Conservation (phyloP, 1,140 invertebrate genomes). For the Trialeurodes vaporariorum region DNA sequence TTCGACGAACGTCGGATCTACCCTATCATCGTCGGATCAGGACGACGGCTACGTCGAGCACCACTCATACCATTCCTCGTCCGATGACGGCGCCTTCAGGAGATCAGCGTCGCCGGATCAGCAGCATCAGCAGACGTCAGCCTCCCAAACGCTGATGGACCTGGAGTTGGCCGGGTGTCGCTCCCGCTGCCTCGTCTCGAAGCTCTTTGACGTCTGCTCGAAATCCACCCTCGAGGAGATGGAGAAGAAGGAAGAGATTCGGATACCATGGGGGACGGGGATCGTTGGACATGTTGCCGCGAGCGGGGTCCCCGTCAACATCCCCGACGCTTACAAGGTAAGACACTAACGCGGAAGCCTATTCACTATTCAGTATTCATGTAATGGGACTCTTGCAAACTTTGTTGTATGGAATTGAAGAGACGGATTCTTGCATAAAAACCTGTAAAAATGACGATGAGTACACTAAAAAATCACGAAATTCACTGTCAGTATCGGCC, state of each 20-base stretch:
- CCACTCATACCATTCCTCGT: too few relatives aligned
- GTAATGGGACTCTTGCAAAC: too few relatives aligned
- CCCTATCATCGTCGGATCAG: not conserved
- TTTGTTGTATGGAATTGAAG: too few relatives aligned
- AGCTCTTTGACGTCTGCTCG: constrained; percentile 87
- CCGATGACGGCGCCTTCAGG: not conserved
- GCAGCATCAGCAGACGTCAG: constrained; percentile 4
- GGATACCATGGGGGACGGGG: constrained; percentile 79
- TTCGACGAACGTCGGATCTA: constrained; percentile 18
- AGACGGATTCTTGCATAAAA: too few relatives aligned
- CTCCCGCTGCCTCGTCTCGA: constrained; percentile 66
- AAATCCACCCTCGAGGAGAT: constrained; percentile 80
- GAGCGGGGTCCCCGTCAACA: constrained; percentile 84
- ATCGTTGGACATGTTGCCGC: constrained; percentile 90
- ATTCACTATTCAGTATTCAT: too few relatives aligned
- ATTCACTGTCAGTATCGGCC: too few relatives aligned
- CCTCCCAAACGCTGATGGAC: constrained; percentile 5
- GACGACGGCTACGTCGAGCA: not conserved
- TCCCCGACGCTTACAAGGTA: constrained; percentile 91
- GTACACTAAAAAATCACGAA: too few relatives aligned
- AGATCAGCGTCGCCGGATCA: not conserved
- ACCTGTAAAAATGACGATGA: too few relatives aligned
- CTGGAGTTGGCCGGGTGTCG: constrained; percentile 20
- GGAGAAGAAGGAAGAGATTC: constrained; percentile 82
- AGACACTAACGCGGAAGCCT: constrained; percentile 25